Evolutionary conservation across 2,797 vertebrate species (phyloP), one percentile per base, ranked within the genome.

Genomic region (Melanitta fusca): DNA sequence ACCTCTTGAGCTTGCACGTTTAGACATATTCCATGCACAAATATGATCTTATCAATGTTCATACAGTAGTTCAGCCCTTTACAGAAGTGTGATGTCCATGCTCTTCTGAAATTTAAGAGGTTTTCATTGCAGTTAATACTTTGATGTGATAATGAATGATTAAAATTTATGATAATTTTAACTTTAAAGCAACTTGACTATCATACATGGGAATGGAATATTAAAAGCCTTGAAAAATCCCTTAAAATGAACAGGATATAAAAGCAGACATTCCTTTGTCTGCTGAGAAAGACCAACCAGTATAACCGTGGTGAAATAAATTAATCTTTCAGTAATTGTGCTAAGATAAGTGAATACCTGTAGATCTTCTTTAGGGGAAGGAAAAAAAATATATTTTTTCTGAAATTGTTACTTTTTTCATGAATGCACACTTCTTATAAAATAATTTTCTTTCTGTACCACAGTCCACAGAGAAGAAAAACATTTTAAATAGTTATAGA

Each of bases 1-100:
- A 87, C 94, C 85, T 71, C 47, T 49, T 49, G 47, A 49, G 87
- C 51, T 7, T 30, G 9, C 41, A 94, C 71, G 2, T 1, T 65
- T 36, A 94, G 82, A 8, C 0, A 56, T 72, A 81, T 38, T 19
- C 75, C 91, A n/a, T 39, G 10, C 28, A 86, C 4, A 19, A 96
- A 96, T 6, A 5, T 20, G 6, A 72, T 10, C 2, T 10, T 92
- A 39, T 82, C 60, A 13, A 5, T 13, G 10, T 7, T 4, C 3
- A 2, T 3, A 3, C 89, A 94, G 74, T 56, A 56, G 56, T n/a
- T 64, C 34, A 60, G 30, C 30, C 68, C 90, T 97, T 95, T 93
- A 79, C 72, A 93, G 87, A 96, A 97, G 94, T 73, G 13, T 8
- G 14, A 22, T 36, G 30, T 65, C 27, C 25, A 1, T 21, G 15